Base-by-base conservation (phyloP, 2,113 vertebrate genomes). In the Thomomys bottae region DNA sequence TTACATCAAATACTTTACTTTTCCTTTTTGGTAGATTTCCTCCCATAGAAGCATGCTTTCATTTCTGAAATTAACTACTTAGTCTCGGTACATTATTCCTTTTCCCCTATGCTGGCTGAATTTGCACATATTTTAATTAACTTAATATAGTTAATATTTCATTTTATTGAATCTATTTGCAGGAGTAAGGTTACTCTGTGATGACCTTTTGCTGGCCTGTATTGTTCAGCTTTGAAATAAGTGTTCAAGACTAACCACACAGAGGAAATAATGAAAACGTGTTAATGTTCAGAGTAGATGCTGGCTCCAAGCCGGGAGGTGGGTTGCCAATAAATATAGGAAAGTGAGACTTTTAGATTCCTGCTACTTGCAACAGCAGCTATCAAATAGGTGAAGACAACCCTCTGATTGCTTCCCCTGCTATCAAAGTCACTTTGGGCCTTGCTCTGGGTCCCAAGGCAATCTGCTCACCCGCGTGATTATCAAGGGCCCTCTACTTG, bases 61-160 rank as follows among this genome's bases (percentile, higher is more conserved):
- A 5, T 72, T 82, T 36, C 57, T 79, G 54, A 87, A 94, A 90
- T 59, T 36, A 78, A 59, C 34, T 45, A 20, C 26, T 87, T 63
- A 66, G 3, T 79, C 30, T n/a, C 45, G 11, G 66, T 72, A 24
- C 36, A 38, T 17, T 84, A 28, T 90, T 64, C 34, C 45, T 87
- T 87, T 59, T 83, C 42, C 71, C 67, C 32, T 57, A 36, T 30
- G 28, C 57, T 32, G 67, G 26, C 20, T 91, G n/a, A 42, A 38
- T 57, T 79, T 73, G 75, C 11, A 67, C 79, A 79, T 79, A 38
- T 59, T 71, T 72, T 87, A 45, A 59, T 91, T 79, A 23, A 26
- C 66, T 75, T 34, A 23, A 67, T 36, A 45, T 75, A 73, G 54
- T 57, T 87, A 67, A 68, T 67, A 38, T 45, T 68, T 76, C 54